Conservation (phyloP, 2,797 vertebrate species). For the Anguilla marmorata region DNA sequence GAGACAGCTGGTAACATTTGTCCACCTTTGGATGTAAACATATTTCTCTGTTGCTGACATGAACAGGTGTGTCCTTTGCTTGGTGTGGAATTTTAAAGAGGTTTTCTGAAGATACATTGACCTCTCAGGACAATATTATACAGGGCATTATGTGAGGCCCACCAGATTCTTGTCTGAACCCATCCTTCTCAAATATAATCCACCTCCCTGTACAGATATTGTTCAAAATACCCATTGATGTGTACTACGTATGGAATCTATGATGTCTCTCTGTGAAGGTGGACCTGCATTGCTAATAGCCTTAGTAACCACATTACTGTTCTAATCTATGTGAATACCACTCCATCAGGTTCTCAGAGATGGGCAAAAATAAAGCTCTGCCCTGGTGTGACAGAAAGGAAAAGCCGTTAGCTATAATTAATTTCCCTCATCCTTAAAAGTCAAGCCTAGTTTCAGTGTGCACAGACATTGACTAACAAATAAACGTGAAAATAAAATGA, state of each 20-base stretch:
- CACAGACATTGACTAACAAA: neutral
- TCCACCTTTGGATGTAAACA: conserved; percentile 1
- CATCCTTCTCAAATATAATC: neutral
- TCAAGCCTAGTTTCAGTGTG: neutral
- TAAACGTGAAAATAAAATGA: neutral
- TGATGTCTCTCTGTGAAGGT: neutral
- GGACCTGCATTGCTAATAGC: neutral
- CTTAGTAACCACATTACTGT: neutral
- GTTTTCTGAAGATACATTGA: neutral
- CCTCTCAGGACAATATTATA: neutral
- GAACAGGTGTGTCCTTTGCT: conserved; percentile 2
- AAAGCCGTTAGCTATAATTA: neutral
- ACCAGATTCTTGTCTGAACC: neutral
- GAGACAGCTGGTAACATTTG: neutral
- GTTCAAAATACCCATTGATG: neutral
- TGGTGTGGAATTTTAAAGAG: neutral
- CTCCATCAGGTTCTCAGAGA: neutral
- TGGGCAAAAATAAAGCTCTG: neutral
- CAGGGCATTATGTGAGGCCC: neutral
- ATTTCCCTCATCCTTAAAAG: neutral
- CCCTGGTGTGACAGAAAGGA: neutral
- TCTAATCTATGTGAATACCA: neutral
- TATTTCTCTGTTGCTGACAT: conserved; percentile 14
- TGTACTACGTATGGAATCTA: neutral
- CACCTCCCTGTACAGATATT: neutral